These are phyloP conservation scores for Morpho helenor DNA, from an alignment of 2,888 invertebrate species.

Conservation along the genomic window DNA sequence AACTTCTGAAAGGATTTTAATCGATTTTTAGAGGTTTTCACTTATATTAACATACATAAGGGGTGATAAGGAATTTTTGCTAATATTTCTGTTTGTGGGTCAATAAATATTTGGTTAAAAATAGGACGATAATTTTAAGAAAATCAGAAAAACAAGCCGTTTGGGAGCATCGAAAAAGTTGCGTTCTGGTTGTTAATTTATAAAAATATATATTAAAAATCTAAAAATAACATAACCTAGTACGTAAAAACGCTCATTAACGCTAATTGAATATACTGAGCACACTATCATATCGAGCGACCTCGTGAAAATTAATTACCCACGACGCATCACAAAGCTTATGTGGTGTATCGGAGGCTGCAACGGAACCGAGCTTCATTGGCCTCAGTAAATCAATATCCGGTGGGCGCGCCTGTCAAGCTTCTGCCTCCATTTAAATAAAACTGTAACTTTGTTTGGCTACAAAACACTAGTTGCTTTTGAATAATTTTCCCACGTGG, in stretches of 20 bases:
- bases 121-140: too few species aligned
- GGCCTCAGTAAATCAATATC: constrained; percentile 73
- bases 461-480: constrained; percentile 37
- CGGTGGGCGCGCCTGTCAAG: constrained; percentile 54
- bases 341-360: constrained; percentile 45
- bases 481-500: constrained; percentile 21
- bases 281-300: constrained; percentile 20
- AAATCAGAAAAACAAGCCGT: too few species aligned
- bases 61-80: too few species aligned
- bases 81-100: too few species aligned
- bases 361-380: constrained; percentile 55
- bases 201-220: too few species aligned
- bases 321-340: constrained; percentile 50
- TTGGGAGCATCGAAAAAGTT: too few species aligned
- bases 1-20: too few species aligned
- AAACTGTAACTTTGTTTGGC: constrained; percentile 37
- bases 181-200: too few species aligned
- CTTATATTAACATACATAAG: neutral
- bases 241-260: constrained; percentile 9
- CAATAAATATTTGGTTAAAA: too few species aligned
- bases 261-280: constrained; percentile 19
- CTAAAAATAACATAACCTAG: too few species aligned
- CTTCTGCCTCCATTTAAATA: constrained; percentile 35
- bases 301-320: constrained; percentile 56
- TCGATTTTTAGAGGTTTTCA: neutral